phyloP scores from a whole-genome alignment of 2,113 vertebrate genomes.

The Scatophagus argus region DNA sequence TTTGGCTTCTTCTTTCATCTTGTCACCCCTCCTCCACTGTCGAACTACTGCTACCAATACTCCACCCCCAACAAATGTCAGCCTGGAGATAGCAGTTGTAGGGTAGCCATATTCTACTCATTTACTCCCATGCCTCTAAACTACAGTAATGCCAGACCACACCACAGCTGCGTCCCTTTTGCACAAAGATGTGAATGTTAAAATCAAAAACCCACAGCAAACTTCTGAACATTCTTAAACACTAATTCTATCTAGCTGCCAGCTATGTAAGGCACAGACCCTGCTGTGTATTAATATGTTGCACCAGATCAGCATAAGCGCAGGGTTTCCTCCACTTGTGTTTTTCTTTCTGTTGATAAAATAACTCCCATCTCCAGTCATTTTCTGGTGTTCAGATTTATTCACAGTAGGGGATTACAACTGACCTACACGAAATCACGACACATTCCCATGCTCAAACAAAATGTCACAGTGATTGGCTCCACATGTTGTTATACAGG shows the following conservation, averaged over 20 bases:
- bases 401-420: constrained; percentile 14
- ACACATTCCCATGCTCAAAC: background rate
- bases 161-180: constrained; percentile 31
- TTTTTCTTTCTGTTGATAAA: constrained; percentile 24
- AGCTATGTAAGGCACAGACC: constrained; percentile 15
- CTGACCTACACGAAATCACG: constrained; percentile 7
- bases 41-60: constrained; percentile 12
- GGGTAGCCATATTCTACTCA: constrained; percentile 10
- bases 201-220: constrained; percentile 50
- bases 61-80: constrained; percentile 49
- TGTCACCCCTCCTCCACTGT: constrained; percentile 24
- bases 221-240: constrained; percentile 26
- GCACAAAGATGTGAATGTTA: constrained; percentile 47
- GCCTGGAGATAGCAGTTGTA: constrained; percentile 28
- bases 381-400: constrained; percentile 24
- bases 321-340: background rate
- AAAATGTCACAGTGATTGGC: background rate
- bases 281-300: constrained; percentile 33
- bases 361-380: constrained; percentile 16
- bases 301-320: constrained; percentile 12
- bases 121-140: constrained; percentile 39
- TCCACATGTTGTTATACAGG: background rate
- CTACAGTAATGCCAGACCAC: background rate
- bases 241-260: constrained; percentile 37
- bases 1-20: constrained; percentile 31